phyloP scores from a whole-genome alignment of 2,113 vertebrate species.

The Lycaon pictus region DNA sequence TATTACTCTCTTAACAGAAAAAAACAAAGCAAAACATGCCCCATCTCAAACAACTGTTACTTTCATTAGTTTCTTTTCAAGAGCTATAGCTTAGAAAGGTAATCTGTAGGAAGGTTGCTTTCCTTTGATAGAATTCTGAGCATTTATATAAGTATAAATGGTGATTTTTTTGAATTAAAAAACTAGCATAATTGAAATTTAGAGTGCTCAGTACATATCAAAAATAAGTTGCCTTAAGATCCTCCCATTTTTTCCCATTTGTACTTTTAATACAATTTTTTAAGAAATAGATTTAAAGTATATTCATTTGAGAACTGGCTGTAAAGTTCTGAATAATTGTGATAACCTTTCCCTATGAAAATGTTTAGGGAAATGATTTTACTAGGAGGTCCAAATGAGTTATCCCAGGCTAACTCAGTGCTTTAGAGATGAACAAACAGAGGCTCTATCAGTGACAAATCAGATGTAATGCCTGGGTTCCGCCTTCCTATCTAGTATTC shows the following conservation, averaged over 20 bases:
- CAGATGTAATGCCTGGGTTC: accelerated
- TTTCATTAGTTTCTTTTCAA: constrained; percentile 56
- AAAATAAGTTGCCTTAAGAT: background rate
- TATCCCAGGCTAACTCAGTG: background rate
- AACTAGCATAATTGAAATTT: constrained; percentile 26
- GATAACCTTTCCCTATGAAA: background rate
- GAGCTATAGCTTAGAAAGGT: background rate
- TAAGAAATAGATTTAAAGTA: background rate
- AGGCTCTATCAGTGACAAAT: accelerated
- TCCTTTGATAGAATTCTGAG: background rate
- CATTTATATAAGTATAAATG: background rate
- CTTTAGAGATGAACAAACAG: background rate
- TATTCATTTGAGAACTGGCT: constrained; percentile 7
- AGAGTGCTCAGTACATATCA: background rate
- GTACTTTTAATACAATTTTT: background rate
- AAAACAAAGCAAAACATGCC: constrained; percentile 43
- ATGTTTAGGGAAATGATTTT: background rate
- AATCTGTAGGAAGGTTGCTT: background rate
- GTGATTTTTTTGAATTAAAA: background rate
- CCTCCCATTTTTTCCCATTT: background rate
- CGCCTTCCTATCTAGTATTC: background rate
- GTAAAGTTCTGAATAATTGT: background rate
- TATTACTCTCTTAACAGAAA: constrained; percentile 33
- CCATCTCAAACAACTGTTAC: constrained; percentile 14
- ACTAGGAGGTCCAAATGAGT: background rate